Conservation (phyloP, 1,140 invertebrate species). For the Habropoda laboriosa region DNA sequence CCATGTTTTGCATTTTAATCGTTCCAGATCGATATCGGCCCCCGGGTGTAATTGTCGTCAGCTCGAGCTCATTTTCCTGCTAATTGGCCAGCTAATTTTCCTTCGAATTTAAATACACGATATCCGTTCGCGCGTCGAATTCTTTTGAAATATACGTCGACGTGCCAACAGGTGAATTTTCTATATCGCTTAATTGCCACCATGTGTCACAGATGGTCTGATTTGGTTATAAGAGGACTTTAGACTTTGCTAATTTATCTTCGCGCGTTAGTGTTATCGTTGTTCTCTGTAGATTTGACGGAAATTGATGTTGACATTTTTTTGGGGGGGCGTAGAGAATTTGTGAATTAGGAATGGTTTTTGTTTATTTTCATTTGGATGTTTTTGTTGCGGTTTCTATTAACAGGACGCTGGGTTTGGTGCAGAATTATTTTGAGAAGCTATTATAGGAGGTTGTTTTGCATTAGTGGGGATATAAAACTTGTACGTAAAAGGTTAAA, state of each 20-base stretch:
- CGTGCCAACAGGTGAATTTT: slow-evolving; percentile 32
- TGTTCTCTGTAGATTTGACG: neutral
- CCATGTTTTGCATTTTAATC: slow-evolving; percentile 53
- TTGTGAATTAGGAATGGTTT: too few relatives aligned
- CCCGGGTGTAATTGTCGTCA: neutral
- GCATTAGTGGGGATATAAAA: too few relatives aligned
- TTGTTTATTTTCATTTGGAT: too few relatives aligned
- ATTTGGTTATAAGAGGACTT: neutral
- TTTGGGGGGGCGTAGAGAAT: too few relatives aligned
- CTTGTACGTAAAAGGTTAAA: too few relatives aligned
- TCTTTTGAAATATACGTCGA: neutral
- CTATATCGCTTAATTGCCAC: neutral
- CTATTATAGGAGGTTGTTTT: too few relatives aligned
- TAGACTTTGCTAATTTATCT: too few relatives aligned
- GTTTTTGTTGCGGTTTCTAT: too few relatives aligned
- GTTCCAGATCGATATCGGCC: slow-evolving; percentile 9
- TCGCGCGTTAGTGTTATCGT: neutral
- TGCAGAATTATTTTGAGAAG: too few relatives aligned
- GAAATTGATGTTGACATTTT: too few relatives aligned
- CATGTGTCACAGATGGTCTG: neutral
- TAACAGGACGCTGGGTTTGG: too few relatives aligned
- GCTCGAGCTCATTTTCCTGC: slow-evolving; percentile 32
- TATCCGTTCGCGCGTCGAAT: neutral
- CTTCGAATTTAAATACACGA: neutral
- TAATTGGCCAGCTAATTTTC: slow-evolving; percentile 19